Evolutionary conservation across 2,888 invertebrate species (phyloP).

Genomic region (Drosophila barbarae): DNA sequence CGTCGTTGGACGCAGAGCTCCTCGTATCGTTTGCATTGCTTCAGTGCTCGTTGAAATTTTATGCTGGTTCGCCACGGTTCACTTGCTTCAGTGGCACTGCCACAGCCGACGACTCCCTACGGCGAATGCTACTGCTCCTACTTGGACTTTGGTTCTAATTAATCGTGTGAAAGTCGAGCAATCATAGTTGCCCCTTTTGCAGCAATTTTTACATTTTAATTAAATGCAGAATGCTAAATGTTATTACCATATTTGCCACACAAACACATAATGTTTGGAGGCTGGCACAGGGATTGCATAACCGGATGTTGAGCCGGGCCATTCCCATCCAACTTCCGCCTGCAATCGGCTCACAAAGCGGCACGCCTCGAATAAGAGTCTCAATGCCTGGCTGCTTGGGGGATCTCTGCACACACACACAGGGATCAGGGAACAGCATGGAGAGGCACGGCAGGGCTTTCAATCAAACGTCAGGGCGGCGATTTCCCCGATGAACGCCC

Average conservation of each 20-base stretch:
- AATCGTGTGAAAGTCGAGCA: conserved; percentile 60
- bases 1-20: conserved; percentile 23
- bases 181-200: conserved; percentile 27
- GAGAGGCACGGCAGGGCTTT: conserved; percentile 26
- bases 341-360: conserved; percentile 51
- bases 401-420: conserved; percentile 1
- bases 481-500: conserved; percentile 26
- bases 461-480: conserved; percentile 52
- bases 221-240: conserved; percentile 46
- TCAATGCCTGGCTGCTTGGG: conserved; percentile 31
- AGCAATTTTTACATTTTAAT: conserved; percentile 55
- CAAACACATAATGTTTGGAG: background rate
- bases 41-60: conserved; percentile 47
- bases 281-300: conserved; percentile 7
- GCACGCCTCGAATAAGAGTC: conserved; percentile 52
- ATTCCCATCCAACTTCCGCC: conserved; percentile 58
- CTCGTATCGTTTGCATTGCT: conserved; percentile 48
- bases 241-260: background rate
- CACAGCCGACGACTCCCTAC: conserved; percentile 3
- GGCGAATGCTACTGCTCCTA: background rate
- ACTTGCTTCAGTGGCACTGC: conserved; percentile 48
- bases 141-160: conserved; percentile 44
- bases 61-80: conserved; percentile 56
- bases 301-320: conserved; percentile 58
- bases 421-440: conserved; percentile 6